phyloP scores from a whole-genome alignment of 2,888 invertebrate species.

The Embidobia sp. region DNA sequence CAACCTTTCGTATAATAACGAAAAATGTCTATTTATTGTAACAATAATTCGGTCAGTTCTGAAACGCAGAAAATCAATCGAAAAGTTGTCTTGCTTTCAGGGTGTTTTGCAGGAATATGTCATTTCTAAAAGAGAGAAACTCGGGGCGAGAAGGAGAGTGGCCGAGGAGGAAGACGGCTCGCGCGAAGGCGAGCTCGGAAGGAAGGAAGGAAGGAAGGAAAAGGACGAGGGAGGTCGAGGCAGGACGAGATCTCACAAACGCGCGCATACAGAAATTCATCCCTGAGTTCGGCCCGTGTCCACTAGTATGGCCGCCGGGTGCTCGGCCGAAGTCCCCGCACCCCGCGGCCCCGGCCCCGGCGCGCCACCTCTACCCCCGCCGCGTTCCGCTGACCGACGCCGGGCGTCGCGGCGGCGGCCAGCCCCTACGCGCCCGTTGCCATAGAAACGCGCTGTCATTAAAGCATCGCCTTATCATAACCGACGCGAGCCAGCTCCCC shows the following conservation, averaged over 20 bases:
- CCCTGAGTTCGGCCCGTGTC: constrained; percentile 78
- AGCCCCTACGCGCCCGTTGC: constrained; percentile 79
- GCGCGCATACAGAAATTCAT: constrained; percentile 76
- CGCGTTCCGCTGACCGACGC: constrained; percentile 78
- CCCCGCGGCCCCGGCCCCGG: constrained; percentile 74
- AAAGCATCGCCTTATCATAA: constrained; percentile 82
- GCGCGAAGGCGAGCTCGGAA: background rate
- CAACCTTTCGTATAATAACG: too few species aligned
- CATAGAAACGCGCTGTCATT: constrained; percentile 81
- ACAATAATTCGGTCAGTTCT: too few species aligned
- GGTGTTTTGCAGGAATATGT: too few species aligned
- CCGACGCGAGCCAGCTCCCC: constrained; percentile 79
- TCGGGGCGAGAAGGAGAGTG: constrained; percentile 11
- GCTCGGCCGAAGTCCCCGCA: constrained; percentile 74
- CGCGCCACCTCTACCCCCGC: constrained; percentile 65
- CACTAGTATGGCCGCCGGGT: constrained; percentile 80
- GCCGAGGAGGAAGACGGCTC: constrained; percentile 26
- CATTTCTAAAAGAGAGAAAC: constrained; percentile 32
- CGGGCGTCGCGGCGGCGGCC: constrained; percentile 78
- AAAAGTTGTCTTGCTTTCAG: too few species aligned
- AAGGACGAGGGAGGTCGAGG: constrained; percentile 64
- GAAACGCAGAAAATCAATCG: too few species aligned
- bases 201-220: constrained; percentile 58
- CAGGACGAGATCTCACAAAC: constrained; percentile 72
- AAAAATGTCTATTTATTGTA: too few species aligned